Evolutionary conservation across 2,797 vertebrate species (phyloP), one percentile per base, ranked within the genome.

Genomic region (Tapirus indicus): DNA sequence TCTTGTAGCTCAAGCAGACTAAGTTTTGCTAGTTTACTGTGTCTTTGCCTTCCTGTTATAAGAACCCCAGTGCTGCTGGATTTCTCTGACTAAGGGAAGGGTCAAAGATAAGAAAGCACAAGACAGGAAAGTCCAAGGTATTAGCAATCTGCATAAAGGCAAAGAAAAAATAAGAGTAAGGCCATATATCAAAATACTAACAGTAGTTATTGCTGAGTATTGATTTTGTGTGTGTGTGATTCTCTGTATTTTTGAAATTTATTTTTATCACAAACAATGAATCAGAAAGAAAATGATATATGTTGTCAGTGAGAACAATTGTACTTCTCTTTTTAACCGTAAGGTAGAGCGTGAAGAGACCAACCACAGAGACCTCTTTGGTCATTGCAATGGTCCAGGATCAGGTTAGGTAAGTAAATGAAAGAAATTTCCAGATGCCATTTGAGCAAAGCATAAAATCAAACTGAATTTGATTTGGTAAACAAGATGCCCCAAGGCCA

Each of bases 401-500:
- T 89, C 2, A 17, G 21, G 47, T 80, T 72, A 89, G 27, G 56
- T 72, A 87, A 64, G 47, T 25, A 69, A 75, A 68, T 17, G 29
- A 93, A 89, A 95, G 38, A 64, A 56, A 54, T 41, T 69, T 14
- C 56, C 21, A 32, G 29, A 32, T 20, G n/a, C 23, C 49, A 56
- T 91, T 84, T 68, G 38, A 87, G 77, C 12, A 91, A 79, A 94
- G 58, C 41, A 80, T 52, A 71, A 77, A 88, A 72, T 71, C 47
- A 96, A 96, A 93, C 41, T 66, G 91, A 71, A 89, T 56, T 85
- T 93, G 56, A 85, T 87, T 92, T 95, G 79, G 75, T 87, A 96
- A 97, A 94, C 77, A 96, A 96, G 38, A 88, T 82, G 60, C 23
- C 91, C 69, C 88, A 77, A 91, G 60, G 83, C 75, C 66, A 97